These are phyloP conservation scores for mouse (Mus musculus) DNA, from an alignment of 2,113 vertebrate genomes.

Conservation along the genomic window GRCm39 chr13:100180501-100181000, in stretches of 20 bases:
- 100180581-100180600: background rate
- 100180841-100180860: slow-evolving; percentile 49
- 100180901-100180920: background rate
- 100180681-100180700: slow-evolving; percentile 3
- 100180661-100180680: background rate
- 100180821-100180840: slow-evolving; percentile 80
- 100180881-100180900: background rate
- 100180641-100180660: background rate
- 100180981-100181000: background rate
- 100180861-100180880: slow-evolving; percentile 3
- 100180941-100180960: slow-evolving; percentile 41
- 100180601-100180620: slow-evolving; percentile 34
- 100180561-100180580: background rate
- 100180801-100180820: slow-evolving; percentile 88
- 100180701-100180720: background rate
- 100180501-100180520: background rate
- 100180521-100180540: background rate
- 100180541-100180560: slow-evolving; percentile 20
- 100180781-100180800: slow-evolving; percentile 87
- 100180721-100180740: background rate
- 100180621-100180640: slow-evolving; percentile 10
- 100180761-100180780: slow-evolving; percentile 86
- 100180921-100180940: slow-evolving; percentile 15
- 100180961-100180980: slow-evolving; percentile 41
- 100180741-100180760: slow-evolving; percentile 9